These are phyloP conservation scores for Leptopterna dolabrata DNA, from an alignment of 2,888 invertebrate species.

Conservation along the genomic window DNA sequence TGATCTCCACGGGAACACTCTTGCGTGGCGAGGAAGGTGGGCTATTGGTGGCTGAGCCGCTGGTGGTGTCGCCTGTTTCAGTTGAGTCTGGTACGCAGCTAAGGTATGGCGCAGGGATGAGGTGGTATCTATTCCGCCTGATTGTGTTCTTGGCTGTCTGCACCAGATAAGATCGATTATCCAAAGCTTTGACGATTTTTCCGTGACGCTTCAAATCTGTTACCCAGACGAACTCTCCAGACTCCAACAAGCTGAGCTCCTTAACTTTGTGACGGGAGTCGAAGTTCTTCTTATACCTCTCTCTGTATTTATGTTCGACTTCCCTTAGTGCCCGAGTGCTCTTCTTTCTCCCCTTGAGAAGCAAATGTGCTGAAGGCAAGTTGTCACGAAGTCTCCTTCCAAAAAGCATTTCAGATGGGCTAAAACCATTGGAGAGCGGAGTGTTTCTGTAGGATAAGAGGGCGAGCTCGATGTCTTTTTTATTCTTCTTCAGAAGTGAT, in stretches of 20 bases:
- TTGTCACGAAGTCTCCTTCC: constrained; percentile 12
- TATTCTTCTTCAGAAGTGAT: constrained; percentile 29
- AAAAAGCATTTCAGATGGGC: constrained; percentile 33
- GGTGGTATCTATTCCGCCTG: constrained; percentile 15
- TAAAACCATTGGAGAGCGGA: constrained; percentile 6
- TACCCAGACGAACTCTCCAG: constrained; percentile 22
- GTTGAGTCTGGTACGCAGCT: not conserved
- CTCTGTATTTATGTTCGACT: constrained; percentile 14
- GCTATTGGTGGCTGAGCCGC: not conserved
- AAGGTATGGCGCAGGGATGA: constrained; percentile 32
- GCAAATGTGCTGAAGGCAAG: not conserved
- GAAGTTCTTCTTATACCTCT: not conserved
- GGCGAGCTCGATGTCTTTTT: not conserved
- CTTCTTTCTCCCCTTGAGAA: not conserved
- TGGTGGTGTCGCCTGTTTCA: not conserved
- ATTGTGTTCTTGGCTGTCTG: not conserved
- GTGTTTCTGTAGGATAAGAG: constrained; percentile 16
- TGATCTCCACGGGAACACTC: not conserved
- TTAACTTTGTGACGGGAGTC: not conserved
- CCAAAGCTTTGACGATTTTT: not conserved
- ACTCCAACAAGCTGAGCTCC: not conserved
- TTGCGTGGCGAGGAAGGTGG: not conserved
- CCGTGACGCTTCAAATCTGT: constrained; percentile 22
- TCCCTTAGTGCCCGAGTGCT: not conserved
- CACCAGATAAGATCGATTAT: not conserved